Base-by-base conservation (phyloP, 2,797 vertebrate species). In the Argentina silus region DNA sequence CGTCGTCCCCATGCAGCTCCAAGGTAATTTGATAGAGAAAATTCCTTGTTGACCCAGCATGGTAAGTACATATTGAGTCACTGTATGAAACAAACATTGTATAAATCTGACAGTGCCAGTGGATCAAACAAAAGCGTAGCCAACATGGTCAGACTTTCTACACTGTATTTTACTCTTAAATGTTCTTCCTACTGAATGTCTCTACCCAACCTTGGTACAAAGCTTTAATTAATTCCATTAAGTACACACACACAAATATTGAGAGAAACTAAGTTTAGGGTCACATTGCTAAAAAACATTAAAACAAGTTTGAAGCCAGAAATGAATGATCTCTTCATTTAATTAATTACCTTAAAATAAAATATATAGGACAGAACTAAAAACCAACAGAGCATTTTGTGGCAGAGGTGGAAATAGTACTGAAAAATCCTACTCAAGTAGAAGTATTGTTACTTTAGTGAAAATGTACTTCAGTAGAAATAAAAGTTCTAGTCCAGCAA, bases 21-120 rank as follows among this genome's bases (percentile, higher is more conserved):
- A 76, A 73, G 48, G 72, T 78, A 81, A 82, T 75, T 55, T 75
- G 65, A 67, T 59, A 15, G 68, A 72, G 67, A 82, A 73, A 61
- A 66, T 36, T 21, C 7, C 60, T 44, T 44, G 47, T 51, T 42
- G 27, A 64, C 47, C 70, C n/a, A 53, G 11, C 60, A 42, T 14
- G 8, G 17, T 63, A 45, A 53, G 61, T 56, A 56, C n/a, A 72
- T 64, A 45, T 64, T 55, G 50, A 63, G 60, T 43, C 17, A 63
- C 50, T 43, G 59, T 36, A 45, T 15, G 12, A 70, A 44, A 70
- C 42, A 57, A 70, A 60, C 19, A 47, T 14, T 17, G 45, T 59
- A 44, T 45, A 70, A 23, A 59, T 59, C 55, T 60, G 45, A 10
- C 44, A 12, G 44, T 36, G 27, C 64, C 64, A 51, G 65, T 51